Base-by-base conservation (phyloP, 2,113 vertebrate species). In the Azemiops feae region DNA sequence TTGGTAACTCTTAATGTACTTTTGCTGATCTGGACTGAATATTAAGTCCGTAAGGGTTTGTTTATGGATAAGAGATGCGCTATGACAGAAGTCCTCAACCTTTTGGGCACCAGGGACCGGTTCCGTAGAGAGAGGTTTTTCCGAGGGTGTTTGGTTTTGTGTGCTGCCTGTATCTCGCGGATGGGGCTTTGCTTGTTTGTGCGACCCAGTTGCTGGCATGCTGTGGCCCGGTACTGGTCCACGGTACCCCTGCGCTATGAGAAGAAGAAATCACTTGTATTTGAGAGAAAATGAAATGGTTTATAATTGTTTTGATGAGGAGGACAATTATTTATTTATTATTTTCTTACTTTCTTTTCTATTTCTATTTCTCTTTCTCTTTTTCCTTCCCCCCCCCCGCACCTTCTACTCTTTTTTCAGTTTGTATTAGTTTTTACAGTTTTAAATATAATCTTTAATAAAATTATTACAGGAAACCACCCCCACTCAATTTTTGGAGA, bases 311-410 rank as follows among this genome's bases (percentile, higher is more conserved):
- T 69, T 69, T n/a, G n/a, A 74, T 74, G 64, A 74, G 64, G 30
- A 30, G 1, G 12, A 34, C 30, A 34, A 4, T 39, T 74, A 5
- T n/a, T 34, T 74, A 18, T 74, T 74, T 34, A 3, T 39, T 39
- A 34, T 74, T 39, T 20, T 74, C 16, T 69, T 74, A 34, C 16
- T 74, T 74, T 74, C n/a, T 74, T 74, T 74, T 39, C 53, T 3
- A 54, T 54, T 54, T 54, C 12, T 54, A 12, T 54, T 54, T 54
- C 69, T 74, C 0, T 74, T 74, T 74, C n/a, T 64, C 6, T 69
- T 69, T 74, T n/a, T 39, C n/a, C n/a, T 34, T 1, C 0, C 0
- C 4, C 0, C 0, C 25, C 2, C 14, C 1, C 8, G 14, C 5
- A 74, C 5, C n/a, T 39, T 39, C 69, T 39, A 74, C 5, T 39